Base-by-base conservation (phyloP, 2,888 invertebrate species). In the Helicoverpa assulta region DNA sequence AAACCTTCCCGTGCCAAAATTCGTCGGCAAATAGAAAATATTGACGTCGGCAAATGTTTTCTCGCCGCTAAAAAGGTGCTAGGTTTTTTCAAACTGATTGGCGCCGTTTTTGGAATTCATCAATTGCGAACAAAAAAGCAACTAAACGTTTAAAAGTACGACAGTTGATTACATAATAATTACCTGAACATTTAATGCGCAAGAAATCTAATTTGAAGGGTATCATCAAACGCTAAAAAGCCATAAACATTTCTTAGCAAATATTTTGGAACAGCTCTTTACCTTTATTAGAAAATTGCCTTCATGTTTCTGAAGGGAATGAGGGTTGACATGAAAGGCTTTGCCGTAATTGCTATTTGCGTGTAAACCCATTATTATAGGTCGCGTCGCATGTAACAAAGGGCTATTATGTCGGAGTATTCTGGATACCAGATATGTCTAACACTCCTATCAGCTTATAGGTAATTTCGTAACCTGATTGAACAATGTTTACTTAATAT, bases 241-340 rank as follows among this genome's bases (percentile, higher is more conserved):
- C 55, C 79, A 70, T 74, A 85, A 71, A 84, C 78, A 84, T 83
- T 76, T 78, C 79, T 64, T 43, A 62, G 62, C 78, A 82, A 87
- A 87, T 88, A 85, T 86, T 86, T 83, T 76, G 78, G 73, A 83
- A 85, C 77, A 79, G 67, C 79, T 87, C 84, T 87, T 82, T 83
- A 86, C 88, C 82, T 87, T 86, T 88, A 90, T 89, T 88, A 89
- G 85, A 87, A 88, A 89, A 91, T 90, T 89, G 84, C 87, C 87
- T 86, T 86, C 85, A 87, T 88, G 86, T 89, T 87, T 79, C 82
- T 86, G 79, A 86, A 86, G 80, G 84, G 86, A 88, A 88, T 87
- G 82, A 86, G 85, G 88, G 88, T 88, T 88, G 88, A 89, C 90
- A 88, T 90, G 86, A 90, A 90, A 89, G 89, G 88, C 83, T 84